Evolutionary conservation across 1,140 invertebrate species (phyloP).

Genomic region (Drosophila neocordata): DNA sequence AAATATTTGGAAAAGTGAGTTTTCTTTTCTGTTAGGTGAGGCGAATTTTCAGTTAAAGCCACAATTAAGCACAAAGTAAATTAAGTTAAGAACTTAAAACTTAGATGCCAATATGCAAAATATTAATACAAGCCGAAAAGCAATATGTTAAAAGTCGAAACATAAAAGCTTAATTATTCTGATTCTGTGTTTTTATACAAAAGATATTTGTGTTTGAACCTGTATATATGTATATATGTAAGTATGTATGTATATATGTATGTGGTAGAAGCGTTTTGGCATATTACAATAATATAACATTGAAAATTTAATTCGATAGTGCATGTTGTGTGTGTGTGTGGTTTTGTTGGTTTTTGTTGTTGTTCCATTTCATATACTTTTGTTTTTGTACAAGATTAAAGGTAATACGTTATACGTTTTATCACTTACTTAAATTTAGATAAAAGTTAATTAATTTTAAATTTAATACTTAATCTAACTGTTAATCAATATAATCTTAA

Average conservation of each 20-base stretch:
- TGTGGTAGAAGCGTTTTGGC: background rate
- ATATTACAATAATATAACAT: background rate
- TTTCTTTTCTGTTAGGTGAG: background rate
- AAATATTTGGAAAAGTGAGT: background rate
- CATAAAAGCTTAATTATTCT: background rate
- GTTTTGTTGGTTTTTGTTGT: background rate
- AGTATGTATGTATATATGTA: too few species aligned
- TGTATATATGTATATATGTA: too few species aligned
- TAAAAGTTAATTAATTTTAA: background rate
- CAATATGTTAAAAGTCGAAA: conserved; percentile 47
- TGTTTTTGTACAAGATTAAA: background rate
- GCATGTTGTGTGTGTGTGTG: background rate
- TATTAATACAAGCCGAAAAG: conserved; percentile 51
- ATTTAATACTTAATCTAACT: background rate
- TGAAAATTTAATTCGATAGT: conserved; percentile 2
- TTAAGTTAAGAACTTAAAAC: conserved; percentile 10
- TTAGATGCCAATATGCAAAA: conserved; percentile 68
- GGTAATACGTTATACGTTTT: background rate
- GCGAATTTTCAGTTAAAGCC: conserved; percentile 29
- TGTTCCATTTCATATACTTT: background rate
- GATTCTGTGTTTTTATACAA: background rate
- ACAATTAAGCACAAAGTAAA: conserved; percentile 42
- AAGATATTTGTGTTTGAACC: background rate
- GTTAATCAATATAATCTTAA: too few species aligned
- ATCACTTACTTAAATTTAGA: background rate